phyloP scores from a whole-genome alignment of 2,888 invertebrate genomes.

The Coleophora deauratella region DNA sequence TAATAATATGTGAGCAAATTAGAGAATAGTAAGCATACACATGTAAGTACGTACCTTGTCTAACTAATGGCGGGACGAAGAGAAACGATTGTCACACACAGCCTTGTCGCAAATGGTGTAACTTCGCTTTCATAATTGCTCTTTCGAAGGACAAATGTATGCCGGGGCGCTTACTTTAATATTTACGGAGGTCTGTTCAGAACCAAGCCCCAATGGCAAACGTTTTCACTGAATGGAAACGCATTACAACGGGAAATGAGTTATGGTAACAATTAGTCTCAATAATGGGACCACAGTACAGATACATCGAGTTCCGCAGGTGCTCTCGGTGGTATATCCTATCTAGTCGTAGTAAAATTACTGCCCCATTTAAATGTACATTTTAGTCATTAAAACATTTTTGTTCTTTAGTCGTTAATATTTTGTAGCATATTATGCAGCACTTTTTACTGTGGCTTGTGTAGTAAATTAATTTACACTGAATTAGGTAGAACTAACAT shows the following conservation, averaged over 20 bases:
- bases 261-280: slow-evolving; percentile 44
- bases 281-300: slow-evolving; percentile 32
- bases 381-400: too few species aligned
- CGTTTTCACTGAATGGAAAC: slow-evolving; percentile 41
- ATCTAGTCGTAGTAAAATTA: too few species aligned
- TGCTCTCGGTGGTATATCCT: slow-evolving; percentile 21
- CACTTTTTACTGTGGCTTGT: too few species aligned
- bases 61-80: slow-evolving; percentile 18
- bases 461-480: too few species aligned
- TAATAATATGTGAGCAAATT: too few species aligned
- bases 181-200: slow-evolving; percentile 27
- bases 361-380: too few species aligned
- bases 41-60: background rate
- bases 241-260: slow-evolving; percentile 45
- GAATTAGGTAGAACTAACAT: too few species aligned
- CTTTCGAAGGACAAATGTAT: slow-evolving; percentile 35
- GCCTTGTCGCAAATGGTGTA: slow-evolving; percentile 35
- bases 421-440: too few species aligned
- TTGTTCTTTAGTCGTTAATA: too few species aligned
- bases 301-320: slow-evolving; percentile 15
- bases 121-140: slow-evolving; percentile 48
- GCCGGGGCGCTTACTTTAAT: slow-evolving; percentile 29
- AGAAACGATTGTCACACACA: slow-evolving; percentile 31
- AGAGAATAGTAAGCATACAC: too few species aligned
- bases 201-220: slow-evolving; percentile 19